Conservation (phyloP, 2,888 invertebrate genomes). For the Amaurobius ferox region DNA sequence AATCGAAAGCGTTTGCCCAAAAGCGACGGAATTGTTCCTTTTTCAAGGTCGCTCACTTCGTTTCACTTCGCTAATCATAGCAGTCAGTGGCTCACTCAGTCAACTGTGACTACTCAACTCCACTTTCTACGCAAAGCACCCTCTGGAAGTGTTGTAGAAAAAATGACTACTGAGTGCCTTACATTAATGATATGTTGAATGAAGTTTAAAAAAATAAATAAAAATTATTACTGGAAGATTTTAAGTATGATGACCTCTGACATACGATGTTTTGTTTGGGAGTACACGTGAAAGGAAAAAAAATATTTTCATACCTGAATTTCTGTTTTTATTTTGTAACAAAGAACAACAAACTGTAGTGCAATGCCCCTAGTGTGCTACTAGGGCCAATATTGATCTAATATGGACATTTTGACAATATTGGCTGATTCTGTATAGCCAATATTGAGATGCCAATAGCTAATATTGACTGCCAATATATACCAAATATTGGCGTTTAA, state of each 20-base stretch:
- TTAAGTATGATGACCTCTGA: slow-evolving; percentile 1
- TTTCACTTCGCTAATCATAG: slow-evolving; percentile 62
- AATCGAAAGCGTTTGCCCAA: slow-evolving; percentile 41
- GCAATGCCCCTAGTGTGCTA: too few relatives aligned
- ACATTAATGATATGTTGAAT: not conserved
- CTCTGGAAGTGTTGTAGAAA: not conserved
- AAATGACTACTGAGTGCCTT: not conserved
- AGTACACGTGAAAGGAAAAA: not conserved
- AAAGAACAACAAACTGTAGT: too few relatives aligned
- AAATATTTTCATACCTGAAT: too few relatives aligned
- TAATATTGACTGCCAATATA: too few relatives aligned
- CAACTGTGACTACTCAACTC: slow-evolving; percentile 59
- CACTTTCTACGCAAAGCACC: slow-evolving; percentile 19
- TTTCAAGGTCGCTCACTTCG: slow-evolving; percentile 70
- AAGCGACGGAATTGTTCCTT: slow-evolving; percentile 49
- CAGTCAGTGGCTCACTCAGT: slow-evolving; percentile 71
- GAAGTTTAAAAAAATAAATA: too few relatives aligned
- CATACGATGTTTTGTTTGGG: not conserved
- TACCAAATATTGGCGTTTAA: too few relatives aligned
- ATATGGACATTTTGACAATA: too few relatives aligned
- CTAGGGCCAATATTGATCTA: too few relatives aligned
- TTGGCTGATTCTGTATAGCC: too few relatives aligned
- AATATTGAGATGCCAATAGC: too few relatives aligned
- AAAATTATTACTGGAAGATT: not conserved
- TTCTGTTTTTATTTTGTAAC: too few relatives aligned